Evolutionary conservation across 2,797 vertebrate genomes (phyloP).

Genomic region (Anguilla megastoma): DNA sequence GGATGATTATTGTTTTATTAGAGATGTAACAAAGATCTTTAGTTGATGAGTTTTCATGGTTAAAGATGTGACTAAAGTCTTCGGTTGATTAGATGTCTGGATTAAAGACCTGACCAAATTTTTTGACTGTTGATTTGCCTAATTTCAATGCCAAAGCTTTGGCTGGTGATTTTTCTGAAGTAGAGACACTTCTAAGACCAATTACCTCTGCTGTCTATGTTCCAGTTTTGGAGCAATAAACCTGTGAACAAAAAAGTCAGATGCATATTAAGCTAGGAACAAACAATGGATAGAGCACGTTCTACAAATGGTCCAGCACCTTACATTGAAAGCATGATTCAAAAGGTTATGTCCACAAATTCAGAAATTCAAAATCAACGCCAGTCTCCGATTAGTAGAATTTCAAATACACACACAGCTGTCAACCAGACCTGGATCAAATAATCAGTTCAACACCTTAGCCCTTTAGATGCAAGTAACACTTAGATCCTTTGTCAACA

Average conservation of each 20-base stretch:
- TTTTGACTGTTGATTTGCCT: background rate
- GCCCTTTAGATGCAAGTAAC: too few species aligned
- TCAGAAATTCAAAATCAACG: background rate
- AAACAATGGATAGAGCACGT: background rate
- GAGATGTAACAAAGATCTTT: background rate
- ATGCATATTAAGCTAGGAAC: background rate
- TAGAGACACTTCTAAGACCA: background rate
- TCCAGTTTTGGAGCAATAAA: slow-evolving; percentile 50
- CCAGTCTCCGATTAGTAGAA: background rate
- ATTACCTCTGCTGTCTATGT: slow-evolving; percentile 61
- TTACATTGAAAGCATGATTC: slow-evolving; percentile 76
- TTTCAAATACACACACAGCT: background rate
- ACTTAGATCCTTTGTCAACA: too few species aligned
- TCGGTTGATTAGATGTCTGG: background rate
- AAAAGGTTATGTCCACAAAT: slow-evolving; percentile 70
- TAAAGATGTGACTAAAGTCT: background rate
- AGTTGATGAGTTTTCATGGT: background rate
- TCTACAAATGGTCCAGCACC: slow-evolving; percentile 31
- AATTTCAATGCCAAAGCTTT: background rate
- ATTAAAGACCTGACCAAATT: background rate
- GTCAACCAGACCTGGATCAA: too few species aligned
- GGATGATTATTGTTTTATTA: background rate
- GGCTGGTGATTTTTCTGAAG: background rate
- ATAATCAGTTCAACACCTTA: too few species aligned
- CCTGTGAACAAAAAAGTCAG: slow-evolving; percentile 47